These are phyloP conservation scores for Acanthacorydalis orientalis DNA, from an alignment of 2,888 invertebrate species.

Conservation along the genomic window DNA sequence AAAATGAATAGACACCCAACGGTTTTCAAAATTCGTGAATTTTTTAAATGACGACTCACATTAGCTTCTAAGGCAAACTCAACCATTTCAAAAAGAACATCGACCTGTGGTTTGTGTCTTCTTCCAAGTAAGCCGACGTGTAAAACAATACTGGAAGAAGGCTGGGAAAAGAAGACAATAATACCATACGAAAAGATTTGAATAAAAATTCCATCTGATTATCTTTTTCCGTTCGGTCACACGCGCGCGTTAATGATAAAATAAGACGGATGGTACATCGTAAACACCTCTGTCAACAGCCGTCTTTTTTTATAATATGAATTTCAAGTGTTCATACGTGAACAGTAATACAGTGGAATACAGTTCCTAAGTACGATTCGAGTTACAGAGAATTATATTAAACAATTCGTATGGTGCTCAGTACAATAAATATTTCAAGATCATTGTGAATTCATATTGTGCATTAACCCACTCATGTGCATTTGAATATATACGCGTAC, in stretches of 20 bases:
- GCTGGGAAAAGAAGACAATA: neutral
- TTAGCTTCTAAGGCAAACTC: slow-evolving; percentile 18
- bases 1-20: no score
- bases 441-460: slow-evolving; percentile 11
- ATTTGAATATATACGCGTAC: slow-evolving; percentile 2
- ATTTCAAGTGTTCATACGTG: neutral
- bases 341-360: slow-evolving; percentile 8
- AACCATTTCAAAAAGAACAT: slow-evolving; percentile 14
- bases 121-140: slow-evolving; percentile 1
- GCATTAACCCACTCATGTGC: slow-evolving; percentile 7
- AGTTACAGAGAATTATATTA: slow-evolving; percentile 3
- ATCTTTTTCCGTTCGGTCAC: slow-evolving; percentile 8
- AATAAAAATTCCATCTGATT: slow-evolving; percentile 11
- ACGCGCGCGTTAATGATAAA: neutral
- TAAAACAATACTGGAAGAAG: slow-evolving; percentile 5
- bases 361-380: slow-evolving; percentile 2
- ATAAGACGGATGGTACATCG: no score
- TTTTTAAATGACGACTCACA: slow-evolving; percentile 12
- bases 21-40: no score
- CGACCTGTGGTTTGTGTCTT: neutral
- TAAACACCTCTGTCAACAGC: no score
- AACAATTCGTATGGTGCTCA: slow-evolving; percentile 2
- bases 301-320: no score
- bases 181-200: slow-evolving; percentile 4
- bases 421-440: neutral